phyloP scores from a whole-genome alignment of 2,113 vertebrate genomes.

The Phaethornis superciliosus region DNA sequence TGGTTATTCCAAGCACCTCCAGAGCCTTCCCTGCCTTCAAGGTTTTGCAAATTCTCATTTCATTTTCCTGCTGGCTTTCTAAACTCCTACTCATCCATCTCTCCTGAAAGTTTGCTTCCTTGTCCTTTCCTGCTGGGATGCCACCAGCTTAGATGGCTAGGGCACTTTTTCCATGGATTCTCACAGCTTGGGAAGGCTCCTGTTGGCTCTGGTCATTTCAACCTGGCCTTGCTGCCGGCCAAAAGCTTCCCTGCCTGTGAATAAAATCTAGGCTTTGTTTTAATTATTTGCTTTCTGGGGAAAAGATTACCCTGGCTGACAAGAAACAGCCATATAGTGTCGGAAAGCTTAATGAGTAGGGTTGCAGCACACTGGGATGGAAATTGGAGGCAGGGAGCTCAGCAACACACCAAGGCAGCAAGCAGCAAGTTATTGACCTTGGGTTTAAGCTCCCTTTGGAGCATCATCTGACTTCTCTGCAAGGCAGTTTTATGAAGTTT shows the following conservation, averaged over 20 bases:
- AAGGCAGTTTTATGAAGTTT: background rate
- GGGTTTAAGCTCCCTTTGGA: background rate
- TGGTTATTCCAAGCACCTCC: background rate
- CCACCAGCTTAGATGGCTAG: background rate
- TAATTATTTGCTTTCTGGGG: conserved; percentile 42
- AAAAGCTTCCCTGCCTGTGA: background rate
- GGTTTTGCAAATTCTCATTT: background rate
- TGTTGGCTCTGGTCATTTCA: background rate
- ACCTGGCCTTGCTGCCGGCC: background rate
- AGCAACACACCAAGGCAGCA: background rate
- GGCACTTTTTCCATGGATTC: background rate
- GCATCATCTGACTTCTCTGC: background rate
- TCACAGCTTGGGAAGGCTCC: background rate
- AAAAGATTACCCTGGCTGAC: conserved; percentile 9
- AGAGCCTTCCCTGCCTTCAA: background rate
- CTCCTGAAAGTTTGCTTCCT: background rate
- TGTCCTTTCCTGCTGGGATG: background rate
- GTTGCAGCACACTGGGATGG: conserved; percentile 37
- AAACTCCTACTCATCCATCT: background rate
- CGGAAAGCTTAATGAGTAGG: conserved; percentile 28
- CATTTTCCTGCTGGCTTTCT: background rate
- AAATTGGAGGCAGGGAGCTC: conserved; percentile 34
- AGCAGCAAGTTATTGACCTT: background rate
- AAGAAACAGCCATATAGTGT: conserved; percentile 39
- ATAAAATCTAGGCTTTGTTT: background rate